Percentiles rank a stretch among this genome's conserved stretches.
Evolutionary conservation across 2,888 invertebrate species (phyloP).

Genomic region (Eristalis pertinax): DNA sequence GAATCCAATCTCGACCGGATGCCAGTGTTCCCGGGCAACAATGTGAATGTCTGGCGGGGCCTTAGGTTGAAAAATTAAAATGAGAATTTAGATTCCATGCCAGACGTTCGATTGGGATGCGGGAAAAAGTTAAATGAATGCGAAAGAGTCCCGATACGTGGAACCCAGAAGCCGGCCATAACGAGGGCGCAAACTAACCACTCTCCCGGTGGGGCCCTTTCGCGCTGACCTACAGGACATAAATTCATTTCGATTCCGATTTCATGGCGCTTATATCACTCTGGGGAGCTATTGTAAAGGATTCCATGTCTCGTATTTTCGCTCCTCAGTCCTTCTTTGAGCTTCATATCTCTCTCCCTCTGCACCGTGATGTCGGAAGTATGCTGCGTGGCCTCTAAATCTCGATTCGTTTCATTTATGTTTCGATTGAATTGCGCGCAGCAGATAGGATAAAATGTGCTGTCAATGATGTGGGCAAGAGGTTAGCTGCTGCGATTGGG

Average conservation of each 20-base stretch:
- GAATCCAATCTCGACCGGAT: constrained; percentile 22
- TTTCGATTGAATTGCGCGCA: constrained; percentile 53
- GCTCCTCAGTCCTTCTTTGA: neutral
- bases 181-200: constrained; percentile 34
- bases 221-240: constrained; percentile 75
- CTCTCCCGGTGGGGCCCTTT: constrained; percentile 46
- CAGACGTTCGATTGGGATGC: constrained; percentile 2
- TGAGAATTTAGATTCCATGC: constrained; percentile 46
- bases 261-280: constrained; percentile 74
- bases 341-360: neutral
- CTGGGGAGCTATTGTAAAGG: constrained; percentile 79
- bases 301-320: constrained; percentile 74
- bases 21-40: constrained; percentile 21
- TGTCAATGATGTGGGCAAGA: constrained; percentile 27
- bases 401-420: constrained; percentile 57
- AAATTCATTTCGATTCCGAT: constrained; percentile 79
- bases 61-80: constrained; percentile 49
- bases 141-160: constrained; percentile 21
- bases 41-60: constrained; percentile 35
- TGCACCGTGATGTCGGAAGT: constrained; percentile 24
- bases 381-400: constrained; percentile 51
- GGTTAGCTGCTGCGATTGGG: neutral
- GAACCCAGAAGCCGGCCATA: constrained; percentile 12
- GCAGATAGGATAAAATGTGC: constrained; percentile 46
- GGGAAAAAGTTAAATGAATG: constrained; percentile 15